A percentile compares a stretch with the other conserved stretches of the same genome.
Conservation (phyloP, 2,113 vertebrate species). For the Podarcis raffonei region DNA sequence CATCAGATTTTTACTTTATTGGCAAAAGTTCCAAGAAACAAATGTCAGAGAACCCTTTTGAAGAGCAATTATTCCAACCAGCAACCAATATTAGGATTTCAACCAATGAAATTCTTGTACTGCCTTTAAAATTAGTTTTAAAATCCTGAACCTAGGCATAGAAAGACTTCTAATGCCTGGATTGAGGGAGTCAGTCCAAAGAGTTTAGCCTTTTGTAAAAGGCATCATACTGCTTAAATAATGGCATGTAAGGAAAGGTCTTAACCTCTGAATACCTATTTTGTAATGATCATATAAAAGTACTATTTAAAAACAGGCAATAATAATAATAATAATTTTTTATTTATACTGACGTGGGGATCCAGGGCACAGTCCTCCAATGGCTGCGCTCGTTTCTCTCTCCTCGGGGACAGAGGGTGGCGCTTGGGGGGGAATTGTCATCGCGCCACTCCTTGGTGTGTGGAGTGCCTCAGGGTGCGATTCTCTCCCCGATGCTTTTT, state of each 20-base stretch:
- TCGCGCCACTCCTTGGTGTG: too few relatives aligned
- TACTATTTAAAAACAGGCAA: constrained; percentile 41
- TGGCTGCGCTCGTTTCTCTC: too few relatives aligned
- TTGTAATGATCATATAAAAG: constrained; percentile 16
- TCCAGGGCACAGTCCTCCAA: too few relatives aligned
- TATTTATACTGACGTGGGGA: too few relatives aligned
- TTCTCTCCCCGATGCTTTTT: too few relatives aligned
- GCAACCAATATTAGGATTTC: constrained; percentile 48
- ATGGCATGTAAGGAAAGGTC: constrained; percentile 47
- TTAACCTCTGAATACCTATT: constrained; percentile 29
- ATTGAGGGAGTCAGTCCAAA: constrained; percentile 39
- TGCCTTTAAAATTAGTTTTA: constrained; percentile 59
- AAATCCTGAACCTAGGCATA: constrained; percentile 34
- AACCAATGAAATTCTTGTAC: constrained; percentile 39
- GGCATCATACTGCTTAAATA: background rate
- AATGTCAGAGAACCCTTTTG: constrained; percentile 14
- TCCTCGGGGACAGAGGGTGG: too few relatives aligned
- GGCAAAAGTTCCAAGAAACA: background rate
- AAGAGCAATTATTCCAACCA: constrained; percentile 48
- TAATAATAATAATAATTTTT: too few relatives aligned
- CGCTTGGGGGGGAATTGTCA: too few relatives aligned
- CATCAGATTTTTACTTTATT: background rate
- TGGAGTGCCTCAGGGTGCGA: too few relatives aligned
- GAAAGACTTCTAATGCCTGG: constrained; percentile 46
- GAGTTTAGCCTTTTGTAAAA: constrained; percentile 2